A percentile compares a stretch with the other conserved stretches of the same genome.
These are phyloP conservation scores for Colostygia pectinataria DNA, from an alignment of 2,888 invertebrate genomes.

Conservation along the genomic window DNA sequence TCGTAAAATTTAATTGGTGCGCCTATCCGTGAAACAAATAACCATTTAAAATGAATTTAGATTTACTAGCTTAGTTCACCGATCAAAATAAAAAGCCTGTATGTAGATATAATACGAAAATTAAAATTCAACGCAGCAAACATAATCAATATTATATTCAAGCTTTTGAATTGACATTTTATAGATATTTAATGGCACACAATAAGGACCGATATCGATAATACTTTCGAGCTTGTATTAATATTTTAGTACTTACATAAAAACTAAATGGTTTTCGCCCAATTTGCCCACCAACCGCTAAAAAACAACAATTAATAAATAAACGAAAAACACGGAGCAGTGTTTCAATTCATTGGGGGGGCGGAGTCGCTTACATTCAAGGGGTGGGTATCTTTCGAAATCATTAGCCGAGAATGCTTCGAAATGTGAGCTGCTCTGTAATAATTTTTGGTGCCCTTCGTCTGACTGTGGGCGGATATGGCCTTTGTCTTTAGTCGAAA, in stretches of 20 bases:
- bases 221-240: conserved; percentile 6
- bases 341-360: conserved; percentile 80
- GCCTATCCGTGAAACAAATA: conserved; percentile 19
- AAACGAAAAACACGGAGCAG: conserved; percentile 67
- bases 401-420: conserved; percentile 80
- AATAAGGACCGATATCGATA: too few relatives aligned
- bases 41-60: conserved; percentile 23
- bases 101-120: too few relatives aligned
- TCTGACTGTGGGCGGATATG: conserved; percentile 73
- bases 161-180: too few relatives aligned
- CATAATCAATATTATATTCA: too few relatives aligned
- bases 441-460: conserved; percentile 76
- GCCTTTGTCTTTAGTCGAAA: conserved; percentile 75
- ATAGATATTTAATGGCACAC: too few relatives aligned
- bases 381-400: conserved; percentile 80
- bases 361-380: conserved; percentile 81
- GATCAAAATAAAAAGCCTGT: too few relatives aligned
- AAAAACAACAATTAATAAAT: conserved; percentile 80
- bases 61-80: conserved; percentile 7
- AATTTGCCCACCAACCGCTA: conserved; percentile 63
- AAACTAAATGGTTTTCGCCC: conserved; percentile 28
- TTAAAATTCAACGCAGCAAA: too few relatives aligned
- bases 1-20: conserved; percentile 33
- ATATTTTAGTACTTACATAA: conserved; percentile 12
- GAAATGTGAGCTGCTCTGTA: conserved; percentile 68